Evolutionary conservation across 2,113 vertebrate genomes (phyloP).

Genomic region (Corydoras sp.): DNA sequence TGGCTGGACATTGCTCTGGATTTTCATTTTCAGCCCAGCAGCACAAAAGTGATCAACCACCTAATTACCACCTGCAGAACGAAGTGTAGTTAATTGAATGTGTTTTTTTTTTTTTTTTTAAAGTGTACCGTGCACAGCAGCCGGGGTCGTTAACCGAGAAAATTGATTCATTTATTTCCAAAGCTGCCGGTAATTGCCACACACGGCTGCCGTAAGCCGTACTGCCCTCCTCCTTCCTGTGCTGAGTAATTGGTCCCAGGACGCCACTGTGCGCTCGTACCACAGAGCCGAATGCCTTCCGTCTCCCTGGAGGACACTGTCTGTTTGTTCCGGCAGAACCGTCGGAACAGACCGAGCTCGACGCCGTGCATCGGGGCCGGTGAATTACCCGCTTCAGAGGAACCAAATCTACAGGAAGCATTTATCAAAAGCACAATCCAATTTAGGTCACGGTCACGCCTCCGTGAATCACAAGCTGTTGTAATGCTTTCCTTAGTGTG

Average conservation of each 20-base stretch:
- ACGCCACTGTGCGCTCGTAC: conserved; percentile 25
- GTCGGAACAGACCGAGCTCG: conserved; percentile 5
- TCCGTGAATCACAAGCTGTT: no score
- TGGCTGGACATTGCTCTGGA: no score
- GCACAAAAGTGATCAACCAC: no score
- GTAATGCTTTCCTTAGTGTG: no score
- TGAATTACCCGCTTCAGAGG: neutral
- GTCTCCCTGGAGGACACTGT: conserved; percentile 34
- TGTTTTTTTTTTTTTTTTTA: no score
- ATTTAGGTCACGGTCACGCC: no score
- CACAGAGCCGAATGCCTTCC: conserved; percentile 15
- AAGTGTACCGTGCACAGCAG: no score
- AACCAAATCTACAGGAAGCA: no score
- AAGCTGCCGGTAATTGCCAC: neutral
- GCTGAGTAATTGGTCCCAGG: conserved; percentile 35
- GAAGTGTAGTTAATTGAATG: no score
- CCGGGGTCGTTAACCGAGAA: neutral
- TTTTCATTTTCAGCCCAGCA: no score
- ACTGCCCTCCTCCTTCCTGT: conserved; percentile 10
- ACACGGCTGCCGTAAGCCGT: neutral
- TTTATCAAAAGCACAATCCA: no score
- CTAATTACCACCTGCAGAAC: no score
- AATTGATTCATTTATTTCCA: conserved; percentile 7
- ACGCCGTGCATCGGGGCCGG: conserved; percentile 6
- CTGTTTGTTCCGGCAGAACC: conserved; percentile 36